A percentile compares a stretch with the other conserved stretches of the same genome.
phyloP scores from a whole-genome alignment of 2,888 invertebrate species.

The Tetheella fluctuosa region DNA sequence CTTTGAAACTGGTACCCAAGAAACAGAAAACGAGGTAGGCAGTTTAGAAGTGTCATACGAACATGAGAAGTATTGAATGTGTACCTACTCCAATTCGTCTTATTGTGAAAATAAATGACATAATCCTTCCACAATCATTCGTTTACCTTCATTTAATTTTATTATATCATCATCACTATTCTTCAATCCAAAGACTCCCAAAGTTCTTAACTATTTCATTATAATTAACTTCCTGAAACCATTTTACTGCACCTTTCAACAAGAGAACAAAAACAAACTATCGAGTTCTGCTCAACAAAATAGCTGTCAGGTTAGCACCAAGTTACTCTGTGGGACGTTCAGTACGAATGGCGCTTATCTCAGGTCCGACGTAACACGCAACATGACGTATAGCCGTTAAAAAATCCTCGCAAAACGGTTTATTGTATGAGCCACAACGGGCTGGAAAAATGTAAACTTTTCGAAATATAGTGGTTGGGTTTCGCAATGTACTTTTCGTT shows the following conservation, averaged over 20 bases:
- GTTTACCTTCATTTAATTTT: too few species aligned
- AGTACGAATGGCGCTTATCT: neutral
- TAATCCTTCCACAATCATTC: too few species aligned
- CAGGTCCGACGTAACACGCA: neutral
- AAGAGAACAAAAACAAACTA: neutral
- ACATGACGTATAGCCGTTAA: constrained; percentile 12
- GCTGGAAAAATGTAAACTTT: neutral
- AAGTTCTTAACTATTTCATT: neutral
- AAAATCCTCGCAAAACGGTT: constrained; percentile 9
- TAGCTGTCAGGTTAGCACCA: neutral
- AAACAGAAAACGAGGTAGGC: too few species aligned
- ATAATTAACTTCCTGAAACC: neutral
- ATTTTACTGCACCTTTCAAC: neutral
- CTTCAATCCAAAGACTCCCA: too few species aligned
- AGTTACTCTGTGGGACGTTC: neutral
- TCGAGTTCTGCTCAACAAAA: neutral
- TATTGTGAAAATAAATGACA: too few species aligned
- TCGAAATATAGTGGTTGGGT: neutral
- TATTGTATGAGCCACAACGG: neutral
- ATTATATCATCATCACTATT: too few species aligned
- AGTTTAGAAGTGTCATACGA: too few species aligned
- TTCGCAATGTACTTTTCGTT: neutral
- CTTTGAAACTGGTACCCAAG: too few species aligned
- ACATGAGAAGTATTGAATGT: too few species aligned
- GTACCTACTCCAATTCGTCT: too few species aligned